Base-by-base conservation (phyloP, 2,888 invertebrate species). In the Prostheceraeus crozeri region DNA sequence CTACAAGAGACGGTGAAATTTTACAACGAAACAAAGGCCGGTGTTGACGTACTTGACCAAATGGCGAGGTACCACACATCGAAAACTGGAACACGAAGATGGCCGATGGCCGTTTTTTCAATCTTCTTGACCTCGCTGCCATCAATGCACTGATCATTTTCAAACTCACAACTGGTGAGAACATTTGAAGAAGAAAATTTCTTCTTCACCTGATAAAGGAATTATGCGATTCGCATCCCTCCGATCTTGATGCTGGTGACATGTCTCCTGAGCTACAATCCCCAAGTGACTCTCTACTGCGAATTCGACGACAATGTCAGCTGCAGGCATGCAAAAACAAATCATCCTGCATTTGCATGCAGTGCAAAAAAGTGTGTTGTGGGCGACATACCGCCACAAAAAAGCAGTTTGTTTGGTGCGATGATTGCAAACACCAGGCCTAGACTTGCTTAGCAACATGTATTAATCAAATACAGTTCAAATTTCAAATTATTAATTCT, bases 11-110 rank as follows among this genome's bases (percentile, higher is more conserved):
- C 40, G 19, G 40, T 45, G 27, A 19, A 51, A 35, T 40, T 35
- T 51, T 57, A 57, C 30, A 57, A 57, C 25, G 19, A 46, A 30
- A 57, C 40, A 40, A 57, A 57, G 23, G 16, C 3, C 31, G 57
- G 57, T 16, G 48, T 40, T 14, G 8, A 40, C 40, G 19, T 21
- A 40, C 19, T 40, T 14, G 40, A 40, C 40, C n/a, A 40, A 21
- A 40, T 40, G 40, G n/a, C 40, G 19, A 40, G 40, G 19, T 40
- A 40, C 40, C 40, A 40, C 19, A 16, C 40, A 16, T 14, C 40
- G n/a, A 40, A 40, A 21, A 16, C n/a, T 4, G 6, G 40, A 40
- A 40, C 16, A 16, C n/a, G 40, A 40, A 14, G 40, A 6, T 40
- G 40, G 40, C 40, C 40, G 14, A 40, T 40, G 40, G 40, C 40